Conservation (phyloP, 2,113 vertebrate species). For the Saccopteryx bilineata region DNA sequence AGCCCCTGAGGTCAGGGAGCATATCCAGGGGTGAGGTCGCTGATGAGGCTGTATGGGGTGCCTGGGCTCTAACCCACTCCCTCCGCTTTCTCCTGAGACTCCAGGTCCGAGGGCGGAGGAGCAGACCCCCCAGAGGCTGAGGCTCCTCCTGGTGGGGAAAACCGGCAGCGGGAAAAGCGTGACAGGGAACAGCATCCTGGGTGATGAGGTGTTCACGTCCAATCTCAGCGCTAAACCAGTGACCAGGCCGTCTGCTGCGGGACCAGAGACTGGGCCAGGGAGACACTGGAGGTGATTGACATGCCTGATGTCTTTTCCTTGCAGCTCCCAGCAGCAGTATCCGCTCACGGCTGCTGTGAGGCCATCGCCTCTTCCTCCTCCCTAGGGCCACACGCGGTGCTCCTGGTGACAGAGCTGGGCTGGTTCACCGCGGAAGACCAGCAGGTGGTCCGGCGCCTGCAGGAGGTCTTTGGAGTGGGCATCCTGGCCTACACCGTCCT, state of each 20-base stretch:
- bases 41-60: neutral
- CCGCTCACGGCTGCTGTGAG: accelerated
- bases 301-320: conserved; percentile 63
- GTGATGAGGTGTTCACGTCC: no score
- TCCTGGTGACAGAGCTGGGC: conserved; percentile 66
- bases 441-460: neutral
- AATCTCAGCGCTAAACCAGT: neutral
- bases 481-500: conserved; percentile 64
- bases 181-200: conserved; percentile 70
- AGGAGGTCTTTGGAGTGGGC: neutral
- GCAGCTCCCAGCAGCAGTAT: accelerated
- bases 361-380: neutral
- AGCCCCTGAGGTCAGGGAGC: accelerated
- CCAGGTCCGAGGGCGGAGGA: neutral
- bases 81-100: neutral
- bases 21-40: neutral
- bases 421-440: conserved; percentile 34
- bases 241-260: conserved; percentile 12
- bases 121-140: neutral
- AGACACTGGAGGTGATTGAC: conserved; percentile 64
- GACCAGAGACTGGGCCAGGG: neutral
- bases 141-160: conserved; percentile 67
- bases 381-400: neutral
- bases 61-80: accelerated
- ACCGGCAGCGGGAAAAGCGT: conserved; percentile 64